These are phyloP conservation scores for Speoplatyrhinus poulsoni DNA, from an alignment of 2,113 vertebrate genomes.

Conservation along the genomic window DNA sequence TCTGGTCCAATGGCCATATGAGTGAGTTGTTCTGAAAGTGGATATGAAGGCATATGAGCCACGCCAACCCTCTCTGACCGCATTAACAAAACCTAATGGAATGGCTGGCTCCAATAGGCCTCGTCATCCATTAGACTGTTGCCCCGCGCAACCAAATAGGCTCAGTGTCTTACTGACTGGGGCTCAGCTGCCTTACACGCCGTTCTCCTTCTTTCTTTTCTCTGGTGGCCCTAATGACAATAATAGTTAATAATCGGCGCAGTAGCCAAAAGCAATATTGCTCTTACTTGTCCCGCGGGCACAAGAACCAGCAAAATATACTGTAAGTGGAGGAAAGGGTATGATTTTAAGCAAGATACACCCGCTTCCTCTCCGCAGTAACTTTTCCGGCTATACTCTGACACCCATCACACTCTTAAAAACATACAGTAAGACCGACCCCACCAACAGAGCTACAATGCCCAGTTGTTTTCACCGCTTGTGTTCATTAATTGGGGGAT, in stretches of 20 bases:
- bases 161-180: constrained; percentile 51
- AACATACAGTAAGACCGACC: background rate
- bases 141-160: constrained; percentile 60
- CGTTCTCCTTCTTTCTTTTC: constrained; percentile 52
- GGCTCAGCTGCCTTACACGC: constrained; percentile 51
- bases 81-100: constrained; percentile 81
- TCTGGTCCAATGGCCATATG: constrained; percentile 39
- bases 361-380: background rate
- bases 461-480: constrained; percentile 8
- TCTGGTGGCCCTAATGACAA: constrained; percentile 54
- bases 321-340: constrained; percentile 13
- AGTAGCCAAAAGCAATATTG: constrained; percentile 39
- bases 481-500: constrained; percentile 38
- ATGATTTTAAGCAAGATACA: constrained; percentile 20
- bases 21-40: constrained; percentile 67
- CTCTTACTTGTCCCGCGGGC: constrained; percentile 22
- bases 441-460: background rate
- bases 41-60: constrained; percentile 73
- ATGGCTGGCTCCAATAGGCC: constrained; percentile 73
- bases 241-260: constrained; percentile 45
- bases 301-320: constrained; percentile 48
- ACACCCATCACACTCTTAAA: background rate
- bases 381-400: background rate
- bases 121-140: constrained; percentile 76
- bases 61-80: constrained; percentile 68